Conservation (phyloP, 1,140 invertebrate genomes). For the Anastatus disparis region DNA sequence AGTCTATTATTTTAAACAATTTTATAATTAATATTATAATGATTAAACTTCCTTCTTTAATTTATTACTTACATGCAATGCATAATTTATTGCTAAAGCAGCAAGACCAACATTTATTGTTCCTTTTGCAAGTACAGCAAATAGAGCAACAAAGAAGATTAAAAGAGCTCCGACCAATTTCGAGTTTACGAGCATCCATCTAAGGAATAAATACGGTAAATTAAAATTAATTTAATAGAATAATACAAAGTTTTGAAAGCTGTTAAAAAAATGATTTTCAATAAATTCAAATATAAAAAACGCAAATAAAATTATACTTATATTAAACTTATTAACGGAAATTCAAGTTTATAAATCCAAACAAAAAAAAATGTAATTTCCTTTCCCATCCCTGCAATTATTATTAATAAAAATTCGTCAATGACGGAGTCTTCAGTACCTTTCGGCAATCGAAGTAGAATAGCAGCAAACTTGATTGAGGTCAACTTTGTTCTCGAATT, state of each 20-base stretch:
- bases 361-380: no score
- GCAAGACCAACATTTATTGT: slow-evolving; percentile 81
- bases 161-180: slow-evolving; percentile 94
- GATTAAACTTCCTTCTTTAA: background rate
- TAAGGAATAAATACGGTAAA: slow-evolving; percentile 48
- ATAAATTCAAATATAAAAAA: no score
- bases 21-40: background rate
- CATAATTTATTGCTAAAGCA: slow-evolving; percentile 90
- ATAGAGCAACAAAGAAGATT: slow-evolving; percentile 88
- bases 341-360: no score
- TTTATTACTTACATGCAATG: slow-evolving; percentile 75
- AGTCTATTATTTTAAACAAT: background rate
- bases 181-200: slow-evolving; percentile 90
- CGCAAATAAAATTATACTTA: no score
- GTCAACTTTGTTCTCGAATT: slow-evolving; percentile 87
- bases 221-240: no score
- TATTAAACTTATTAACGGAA: no score
- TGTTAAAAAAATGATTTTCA: no score
- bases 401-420: no score
- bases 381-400: no score
- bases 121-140: slow-evolving; percentile 83
- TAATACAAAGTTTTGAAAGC: no score
- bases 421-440: no score
- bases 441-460: slow-evolving; percentile 86
- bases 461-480: slow-evolving; percentile 90